Conservation (phyloP, 2,888 invertebrate species). For the Amorpha juglandis region DNA sequence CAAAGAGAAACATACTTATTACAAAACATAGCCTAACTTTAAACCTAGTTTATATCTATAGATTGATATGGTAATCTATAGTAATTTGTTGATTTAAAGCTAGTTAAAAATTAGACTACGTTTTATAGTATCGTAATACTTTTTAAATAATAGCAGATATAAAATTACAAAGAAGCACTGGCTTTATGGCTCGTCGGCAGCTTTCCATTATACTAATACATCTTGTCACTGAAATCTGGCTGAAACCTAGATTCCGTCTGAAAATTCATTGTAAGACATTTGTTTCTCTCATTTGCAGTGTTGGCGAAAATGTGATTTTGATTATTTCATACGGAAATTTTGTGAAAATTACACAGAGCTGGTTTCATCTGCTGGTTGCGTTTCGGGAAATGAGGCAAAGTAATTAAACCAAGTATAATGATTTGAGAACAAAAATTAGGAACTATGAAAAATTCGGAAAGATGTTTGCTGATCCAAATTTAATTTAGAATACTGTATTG, state of each 20-base stretch:
- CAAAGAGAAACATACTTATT: not conserved
- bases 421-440: too few species aligned
- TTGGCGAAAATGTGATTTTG: not conserved
- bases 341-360: not conserved
- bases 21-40: too few species aligned
- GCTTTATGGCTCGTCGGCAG: not conserved
- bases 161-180: not conserved
- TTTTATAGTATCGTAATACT: too few species aligned
- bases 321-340: not conserved
- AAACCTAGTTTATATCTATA: too few species aligned
- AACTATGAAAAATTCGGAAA: too few species aligned
- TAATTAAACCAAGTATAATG: too few species aligned
- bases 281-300: slow-evolving; percentile 1
- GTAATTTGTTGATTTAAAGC: too few species aligned
- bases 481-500: too few species aligned
- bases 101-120: too few species aligned
- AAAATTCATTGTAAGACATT: slow-evolving; percentile 9
- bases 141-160: not conserved
- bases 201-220: slow-evolving; percentile 7
- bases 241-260: not conserved
- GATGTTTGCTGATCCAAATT: too few species aligned
- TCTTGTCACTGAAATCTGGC: not conserved
- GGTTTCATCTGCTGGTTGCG: not conserved
- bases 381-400: not conserved
- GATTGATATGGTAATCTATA: too few species aligned